phyloP scores from a whole-genome alignment of 2,888 invertebrate genomes.

The Deroplatys truncata region DNA sequence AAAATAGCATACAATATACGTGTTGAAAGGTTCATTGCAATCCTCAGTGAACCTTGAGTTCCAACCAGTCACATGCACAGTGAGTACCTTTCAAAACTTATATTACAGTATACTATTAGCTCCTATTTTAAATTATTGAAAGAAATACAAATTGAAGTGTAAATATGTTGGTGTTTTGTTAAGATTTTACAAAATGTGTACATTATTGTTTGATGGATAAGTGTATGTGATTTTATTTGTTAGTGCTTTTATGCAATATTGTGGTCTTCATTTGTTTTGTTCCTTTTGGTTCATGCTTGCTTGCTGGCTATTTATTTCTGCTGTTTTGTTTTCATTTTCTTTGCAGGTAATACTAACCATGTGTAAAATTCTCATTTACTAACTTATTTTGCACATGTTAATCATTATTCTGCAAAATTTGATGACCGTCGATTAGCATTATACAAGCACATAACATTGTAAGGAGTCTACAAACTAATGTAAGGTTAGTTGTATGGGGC shows the following conservation, averaged over 20 bases:
- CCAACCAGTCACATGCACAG: too few species aligned
- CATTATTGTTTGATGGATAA: not conserved
- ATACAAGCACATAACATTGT: not conserved
- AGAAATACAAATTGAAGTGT: too few species aligned
- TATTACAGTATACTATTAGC: too few species aligned
- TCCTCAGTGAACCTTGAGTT: too few species aligned
- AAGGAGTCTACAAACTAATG: not conserved
- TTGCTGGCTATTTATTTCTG: not conserved
- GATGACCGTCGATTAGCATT: not conserved
- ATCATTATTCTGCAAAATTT: not conserved
- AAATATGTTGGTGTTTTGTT: too few species aligned
- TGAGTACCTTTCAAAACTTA: too few species aligned
- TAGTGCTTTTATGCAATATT: not conserved
- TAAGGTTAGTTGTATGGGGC: not conserved
- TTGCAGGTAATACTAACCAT: not conserved
- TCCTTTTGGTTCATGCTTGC: not conserved
- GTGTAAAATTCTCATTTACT: not conserved
- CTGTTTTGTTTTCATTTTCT: not conserved
- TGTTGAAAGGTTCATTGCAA: too few species aligned
- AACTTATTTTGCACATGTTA: not conserved
- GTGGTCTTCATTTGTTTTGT: not conserved
- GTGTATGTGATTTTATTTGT: not conserved
- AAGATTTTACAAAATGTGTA: too few species aligned
- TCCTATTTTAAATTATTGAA: too few species aligned
- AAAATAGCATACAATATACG: too few species aligned